Evolutionary conservation across 2,113 vertebrate species (phyloP).

Genomic region (Probosciger aterrimus): DNA sequence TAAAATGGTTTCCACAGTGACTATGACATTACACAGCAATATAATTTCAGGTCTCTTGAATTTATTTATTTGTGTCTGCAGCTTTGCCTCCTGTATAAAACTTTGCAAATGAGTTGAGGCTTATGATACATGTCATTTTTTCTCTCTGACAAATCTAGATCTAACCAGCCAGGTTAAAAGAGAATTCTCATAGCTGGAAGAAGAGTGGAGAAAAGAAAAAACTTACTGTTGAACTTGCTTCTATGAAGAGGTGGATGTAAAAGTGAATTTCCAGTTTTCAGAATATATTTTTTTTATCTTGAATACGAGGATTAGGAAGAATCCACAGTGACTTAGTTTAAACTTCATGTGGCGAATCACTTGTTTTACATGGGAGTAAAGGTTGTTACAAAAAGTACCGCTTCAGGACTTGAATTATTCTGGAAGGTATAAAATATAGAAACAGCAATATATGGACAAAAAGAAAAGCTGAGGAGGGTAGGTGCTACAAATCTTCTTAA

Average conservation of each 20-base stretch:
- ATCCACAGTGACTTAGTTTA: background rate
- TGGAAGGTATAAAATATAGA: background rate
- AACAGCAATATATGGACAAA: background rate
- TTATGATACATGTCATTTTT: conserved; percentile 42
- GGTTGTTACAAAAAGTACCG: background rate
- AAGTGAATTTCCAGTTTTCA: background rate
- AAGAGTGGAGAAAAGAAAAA: background rate
- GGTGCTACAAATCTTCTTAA: background rate
- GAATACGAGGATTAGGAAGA: background rate
- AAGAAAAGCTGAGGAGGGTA: background rate
- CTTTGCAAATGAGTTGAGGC: conserved; percentile 35
- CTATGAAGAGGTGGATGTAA: background rate
- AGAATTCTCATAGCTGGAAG: background rate
- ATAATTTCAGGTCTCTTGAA: background rate
- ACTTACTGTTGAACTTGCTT: background rate
- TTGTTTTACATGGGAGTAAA: background rate
- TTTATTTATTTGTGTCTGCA: conserved; percentile 54
- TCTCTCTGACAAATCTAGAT: conserved; percentile 11
- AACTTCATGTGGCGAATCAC: background rate
- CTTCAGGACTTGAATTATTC: background rate
- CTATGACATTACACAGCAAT: background rate
- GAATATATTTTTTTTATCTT: background rate
- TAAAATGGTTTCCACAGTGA: conserved; percentile 25
- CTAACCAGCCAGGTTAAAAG: conserved; percentile 7
- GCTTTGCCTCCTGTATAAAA: conserved; percentile 53